Evolutionary conservation across 2,797 vertebrate genomes (phyloP).

Genomic region (Mallotus villosus): DNA sequence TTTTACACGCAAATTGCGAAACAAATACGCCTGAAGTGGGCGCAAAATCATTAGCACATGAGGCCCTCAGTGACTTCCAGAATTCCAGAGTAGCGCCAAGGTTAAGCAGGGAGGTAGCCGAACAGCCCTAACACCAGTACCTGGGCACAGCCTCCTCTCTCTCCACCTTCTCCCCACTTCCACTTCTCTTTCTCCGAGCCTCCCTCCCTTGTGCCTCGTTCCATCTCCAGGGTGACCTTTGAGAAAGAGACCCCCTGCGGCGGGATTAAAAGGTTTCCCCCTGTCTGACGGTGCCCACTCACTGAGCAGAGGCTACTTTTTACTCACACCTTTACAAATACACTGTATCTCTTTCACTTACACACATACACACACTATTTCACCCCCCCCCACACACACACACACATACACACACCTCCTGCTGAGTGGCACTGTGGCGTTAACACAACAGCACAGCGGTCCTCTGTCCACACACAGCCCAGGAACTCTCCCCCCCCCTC

Average conservation of each 20-base stretch:
- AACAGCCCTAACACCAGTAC: no score
- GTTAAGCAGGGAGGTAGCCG: no score
- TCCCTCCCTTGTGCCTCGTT: background rate
- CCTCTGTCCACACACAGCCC: slow-evolving; percentile 61
- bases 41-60: no score
- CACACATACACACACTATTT: slow-evolving; percentile 5
- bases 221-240: slow-evolving; percentile 54
- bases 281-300: slow-evolving; percentile 49
- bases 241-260: slow-evolving; percentile 44
- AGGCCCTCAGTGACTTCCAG: no score
- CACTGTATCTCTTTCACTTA: background rate
- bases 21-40: no score
- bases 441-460: slow-evolving; percentile 71
- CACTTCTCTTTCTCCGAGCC: background rate
- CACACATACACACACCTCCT: slow-evolving; percentile 44
- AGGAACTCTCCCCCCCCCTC: slow-evolving; percentile 22
- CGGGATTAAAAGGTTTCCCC: slow-evolving; percentile 57
- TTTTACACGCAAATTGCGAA: no score
- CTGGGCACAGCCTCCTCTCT: no score
- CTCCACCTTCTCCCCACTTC: no score
- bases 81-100: no score
- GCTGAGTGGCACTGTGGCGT: slow-evolving; percentile 65
- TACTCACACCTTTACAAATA: background rate
- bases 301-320: slow-evolving; percentile 50
- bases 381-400: background rate